Percentiles rank a stretch among this genome's conserved stretches.
These are phyloP conservation scores for Ceratotherium simum DNA, from an alignment of 2,113 vertebrate genomes.

Conservation along the genomic window DNA sequence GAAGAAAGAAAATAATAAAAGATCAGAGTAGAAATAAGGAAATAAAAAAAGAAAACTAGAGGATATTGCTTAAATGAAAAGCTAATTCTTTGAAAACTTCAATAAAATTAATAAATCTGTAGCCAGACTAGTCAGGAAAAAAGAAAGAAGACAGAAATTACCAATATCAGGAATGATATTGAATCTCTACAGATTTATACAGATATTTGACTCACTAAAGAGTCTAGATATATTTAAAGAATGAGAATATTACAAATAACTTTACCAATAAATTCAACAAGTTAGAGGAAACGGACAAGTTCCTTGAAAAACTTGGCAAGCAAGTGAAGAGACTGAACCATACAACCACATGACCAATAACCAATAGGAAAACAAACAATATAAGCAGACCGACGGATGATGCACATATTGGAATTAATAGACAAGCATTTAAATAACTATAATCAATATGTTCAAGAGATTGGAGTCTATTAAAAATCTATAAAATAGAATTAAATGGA, in stretches of 20 bases:
- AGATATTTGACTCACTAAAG: neutral
- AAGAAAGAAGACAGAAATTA: neutral
- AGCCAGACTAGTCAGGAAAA: neutral
- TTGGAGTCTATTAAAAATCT: neutral
- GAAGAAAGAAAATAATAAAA: slow-evolving; percentile 42
- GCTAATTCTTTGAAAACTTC: slow-evolving; percentile 2
- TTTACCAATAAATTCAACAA: neutral
- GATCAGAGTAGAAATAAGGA: neutral
- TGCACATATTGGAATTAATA: neutral
- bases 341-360: neutral
- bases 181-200: neutral
- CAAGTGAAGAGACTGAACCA: neutral
- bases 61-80: slow-evolving; percentile 2
- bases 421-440: slow-evolving; percentile 7
- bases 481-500: neutral
- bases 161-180: neutral
- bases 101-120: slow-evolving; percentile 15
- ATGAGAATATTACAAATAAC: neutral
- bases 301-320: neutral
- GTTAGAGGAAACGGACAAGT: neutral
- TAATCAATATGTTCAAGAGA: slow-evolving; percentile 1
- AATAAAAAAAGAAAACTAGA: slow-evolving; percentile 25
- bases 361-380: neutral
- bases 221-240: slow-evolving; percentile 29
- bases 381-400: neutral